Evolutionary conservation across 92 coral and sea anemone genomes (phyloP), one percentile per base, ranked within the genome.

Genomic region (Diadumene lineata): DNA sequence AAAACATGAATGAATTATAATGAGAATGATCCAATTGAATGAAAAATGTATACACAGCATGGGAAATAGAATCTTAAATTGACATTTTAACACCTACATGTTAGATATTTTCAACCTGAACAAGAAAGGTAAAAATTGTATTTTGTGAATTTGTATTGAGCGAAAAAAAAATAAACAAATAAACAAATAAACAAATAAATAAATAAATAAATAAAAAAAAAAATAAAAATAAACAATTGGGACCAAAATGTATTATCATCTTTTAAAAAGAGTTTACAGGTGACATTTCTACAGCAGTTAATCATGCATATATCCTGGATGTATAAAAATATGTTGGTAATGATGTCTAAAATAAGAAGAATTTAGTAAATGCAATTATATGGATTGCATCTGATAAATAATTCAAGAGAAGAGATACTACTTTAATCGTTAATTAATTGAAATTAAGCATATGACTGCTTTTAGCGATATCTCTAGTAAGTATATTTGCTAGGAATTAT

Each of bases 1-100:
- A 27, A 28, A 62, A 60, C 65, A 28, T 58, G 10, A 58, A 62
- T 31, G 64, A 62, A 62, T 62, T n/a, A 62, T 43, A 62, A 62
- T 28, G 1, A 62, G 27, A 15, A 58, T n/a, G n/a, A n/a, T n/a
- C n/a, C n/a, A n/a, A n/a, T 16, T 18, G 10, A 21, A 62, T 28
- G 68, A 62, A 62, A 62, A 30, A 62, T 4, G 31, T 16, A 53
- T 53, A 53, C n/a, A 16, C n/a, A 31, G 31, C 29, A 28, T 62
- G 15, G 43, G 68, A 62, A 62, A 10, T 21, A 62, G 13, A 58
- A 58, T 8, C n/a, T 16, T 16, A 53, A 22, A 7, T 16, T 16
- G n/a, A 53, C 4, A 53, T 53, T 53, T 22, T 53, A 22, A 53
- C 22, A 53, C n/a, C n/a, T 53, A 22, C n/a, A 16, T 8, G n/a